Conservation (phyloP, 1,140 invertebrate species). For the Rhynchophorus ferrugineus region DNA sequence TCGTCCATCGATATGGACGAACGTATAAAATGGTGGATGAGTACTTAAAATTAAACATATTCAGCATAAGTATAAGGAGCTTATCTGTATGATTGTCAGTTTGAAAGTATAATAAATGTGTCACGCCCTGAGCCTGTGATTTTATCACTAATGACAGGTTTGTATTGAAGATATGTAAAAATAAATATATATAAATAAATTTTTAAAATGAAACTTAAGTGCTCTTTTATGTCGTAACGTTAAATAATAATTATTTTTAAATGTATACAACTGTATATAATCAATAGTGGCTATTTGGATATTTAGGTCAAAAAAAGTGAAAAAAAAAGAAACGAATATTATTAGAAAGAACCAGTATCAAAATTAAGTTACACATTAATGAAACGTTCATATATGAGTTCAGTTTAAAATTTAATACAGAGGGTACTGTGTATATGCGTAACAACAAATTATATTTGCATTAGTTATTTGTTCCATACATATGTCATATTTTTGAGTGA, state of each 20-base stretch:
- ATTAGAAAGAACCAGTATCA: not conserved
- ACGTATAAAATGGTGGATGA: too few relatives aligned
- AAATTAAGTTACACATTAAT: too few relatives aligned
- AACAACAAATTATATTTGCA: too few relatives aligned
- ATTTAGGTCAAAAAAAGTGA: conserved; percentile 2
- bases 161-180: conserved; percentile 1
- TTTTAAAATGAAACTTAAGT: conserved; percentile 41
- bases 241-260: conserved; percentile 41
- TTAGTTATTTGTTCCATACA: too few relatives aligned
- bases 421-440: too few relatives aligned
- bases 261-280: conserved; percentile 42
- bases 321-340: too few relatives aligned
- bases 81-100: not conserved
- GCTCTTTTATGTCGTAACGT: conserved; percentile 41
- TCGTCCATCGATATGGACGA: too few relatives aligned
- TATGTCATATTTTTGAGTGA: too few relatives aligned
- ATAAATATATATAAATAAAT: conserved; percentile 22
- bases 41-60: too few relatives aligned
- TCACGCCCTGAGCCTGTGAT: not conserved
- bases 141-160: conserved; percentile 1
- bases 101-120: not conserved
- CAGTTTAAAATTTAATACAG: too few relatives aligned
- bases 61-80: not conserved
- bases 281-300: conserved; percentile 15
- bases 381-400: too few relatives aligned